phyloP scores from a whole-genome alignment of 2,888 invertebrate species.

The Pristionchus exspectatus region DNA sequence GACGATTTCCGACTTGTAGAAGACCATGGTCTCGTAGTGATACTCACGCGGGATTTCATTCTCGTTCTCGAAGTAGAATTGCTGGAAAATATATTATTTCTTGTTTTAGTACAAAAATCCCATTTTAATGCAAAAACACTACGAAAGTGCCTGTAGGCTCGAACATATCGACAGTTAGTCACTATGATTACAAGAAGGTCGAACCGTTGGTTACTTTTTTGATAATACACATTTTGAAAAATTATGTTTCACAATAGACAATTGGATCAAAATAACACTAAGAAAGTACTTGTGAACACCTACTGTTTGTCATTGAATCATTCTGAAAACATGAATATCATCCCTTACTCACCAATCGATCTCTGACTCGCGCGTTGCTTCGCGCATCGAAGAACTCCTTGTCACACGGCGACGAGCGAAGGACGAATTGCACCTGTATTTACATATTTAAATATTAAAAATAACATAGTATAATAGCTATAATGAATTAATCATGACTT shows the following conservation, averaged over 20 bases:
- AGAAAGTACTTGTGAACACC: neutral
- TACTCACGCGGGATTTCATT: constrained; percentile 71
- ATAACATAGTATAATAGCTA: no score
- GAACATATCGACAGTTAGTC: neutral
- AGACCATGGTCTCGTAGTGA: constrained; percentile 66
- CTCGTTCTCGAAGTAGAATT: constrained; percentile 69
- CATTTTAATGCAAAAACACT: no score
- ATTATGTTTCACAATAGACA: neutral
- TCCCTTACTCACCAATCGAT: constrained; percentile 36
- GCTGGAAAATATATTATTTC: constrained; percentile 57
- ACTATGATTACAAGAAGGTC: no score
- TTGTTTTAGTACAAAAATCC: neutral
- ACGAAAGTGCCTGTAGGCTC: neutral
- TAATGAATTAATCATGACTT: no score
- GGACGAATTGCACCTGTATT: constrained; percentile 69
- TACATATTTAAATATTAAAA: neutral
- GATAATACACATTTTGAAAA: no score
- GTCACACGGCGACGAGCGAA: constrained; percentile 77
- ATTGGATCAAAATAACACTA: neutral
- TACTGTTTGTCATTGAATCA: neutral
- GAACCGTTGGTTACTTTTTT: no score
- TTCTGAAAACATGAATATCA: neutral
- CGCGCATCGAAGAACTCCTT: constrained; percentile 75
- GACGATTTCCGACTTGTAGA: constrained; percentile 71
- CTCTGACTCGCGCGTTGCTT: constrained; percentile 59